Evolutionary conservation across 1,140 invertebrate species (phyloP), one percentile per base, ranked within the genome.

Genomic region (Megalonaias nervosa): DNA sequence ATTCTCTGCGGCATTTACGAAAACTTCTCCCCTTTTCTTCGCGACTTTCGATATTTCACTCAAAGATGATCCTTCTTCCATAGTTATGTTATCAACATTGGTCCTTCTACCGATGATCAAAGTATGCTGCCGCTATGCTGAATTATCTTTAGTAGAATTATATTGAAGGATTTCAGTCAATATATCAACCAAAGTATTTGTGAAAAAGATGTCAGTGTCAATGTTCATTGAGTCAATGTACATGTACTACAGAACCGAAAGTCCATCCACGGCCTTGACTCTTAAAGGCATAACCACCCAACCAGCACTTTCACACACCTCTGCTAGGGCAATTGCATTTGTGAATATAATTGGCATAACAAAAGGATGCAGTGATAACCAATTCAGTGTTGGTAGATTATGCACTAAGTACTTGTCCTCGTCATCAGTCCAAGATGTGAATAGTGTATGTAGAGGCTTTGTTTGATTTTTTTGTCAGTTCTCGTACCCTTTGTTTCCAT

Each of bases 131-230:
- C 72, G 68, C 16, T 68, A 64, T 1, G 26, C 38, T 12, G 57
- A 26, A 16, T 1, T 5, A 19, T 12, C 23, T 9, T 19, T 1
- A 9, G 31, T 15, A 19, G 13, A 23, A 26, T 58, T 62, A 11
- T 38, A 62, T 15, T 71, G 26, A 9, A 9, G 23, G 4, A 71
- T 6, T 6, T 3, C 31, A 9, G 56, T 16, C 31, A 86, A 62
- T 14, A 79, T 83, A n/a, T 79, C 61, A 23, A 83, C 17, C 3
- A 86, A 66, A 1, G 60, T 71, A 14, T 83, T 71, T 16, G 75
- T 81, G 66, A 80, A 86, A 6, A 86, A 62, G 21, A 86, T 81
- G 69, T 86, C 84, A 2, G 77, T 80, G 61, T 86, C 84, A 16
- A 75, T 69, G 66, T 75, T 26, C 71, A 81, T 83, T 4, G 67